Conservation (phyloP, 2,797 vertebrate species). For the Myiotriccus ornatus region DNA sequence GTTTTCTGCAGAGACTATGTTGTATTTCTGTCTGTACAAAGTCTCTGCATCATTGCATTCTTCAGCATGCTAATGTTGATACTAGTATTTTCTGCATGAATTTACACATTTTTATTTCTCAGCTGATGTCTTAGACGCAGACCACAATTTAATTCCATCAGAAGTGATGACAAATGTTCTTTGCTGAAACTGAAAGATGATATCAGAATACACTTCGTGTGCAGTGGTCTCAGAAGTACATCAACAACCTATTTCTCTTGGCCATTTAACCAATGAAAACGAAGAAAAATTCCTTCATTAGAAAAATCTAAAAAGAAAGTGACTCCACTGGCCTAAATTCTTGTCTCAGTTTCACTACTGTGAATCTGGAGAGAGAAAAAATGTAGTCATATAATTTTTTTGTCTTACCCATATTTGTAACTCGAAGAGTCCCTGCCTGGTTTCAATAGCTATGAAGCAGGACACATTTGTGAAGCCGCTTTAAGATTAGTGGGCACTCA, state of each 20-base stretch:
- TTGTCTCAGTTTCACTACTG: not conserved
- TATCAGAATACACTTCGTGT: slow-evolving; percentile 23
- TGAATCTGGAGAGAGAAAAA: not conserved
- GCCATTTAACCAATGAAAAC: not conserved
- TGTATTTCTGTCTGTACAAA: not conserved
- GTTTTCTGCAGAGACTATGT: not conserved
- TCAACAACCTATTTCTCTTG: slow-evolving; percentile 22
- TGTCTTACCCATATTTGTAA: not conserved
- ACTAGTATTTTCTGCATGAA: slow-evolving; percentile 4
- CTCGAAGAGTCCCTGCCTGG: not conserved
- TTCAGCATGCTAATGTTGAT: slow-evolving; percentile 25
- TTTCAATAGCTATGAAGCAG: not conserved
- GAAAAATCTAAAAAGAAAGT: not conserved
- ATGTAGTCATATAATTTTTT: not conserved
- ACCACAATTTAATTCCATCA: slow-evolving; percentile 25
- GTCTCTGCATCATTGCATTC: slow-evolving; percentile 1
- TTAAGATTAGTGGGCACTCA: slow-evolving; percentile 3
- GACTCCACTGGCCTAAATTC: not conserved
- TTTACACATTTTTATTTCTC: slow-evolving; percentile 39
- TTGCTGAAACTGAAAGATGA: slow-evolving; percentile 22
- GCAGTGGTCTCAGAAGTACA: not conserved
- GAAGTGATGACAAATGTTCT: slow-evolving; percentile 42
- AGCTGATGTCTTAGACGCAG: not conserved
- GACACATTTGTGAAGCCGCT: not conserved
- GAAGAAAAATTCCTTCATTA: not conserved